Evolutionary conservation across 2,113 vertebrate species (phyloP).

Genomic region (Forbesichthys papilliferus): DNA sequence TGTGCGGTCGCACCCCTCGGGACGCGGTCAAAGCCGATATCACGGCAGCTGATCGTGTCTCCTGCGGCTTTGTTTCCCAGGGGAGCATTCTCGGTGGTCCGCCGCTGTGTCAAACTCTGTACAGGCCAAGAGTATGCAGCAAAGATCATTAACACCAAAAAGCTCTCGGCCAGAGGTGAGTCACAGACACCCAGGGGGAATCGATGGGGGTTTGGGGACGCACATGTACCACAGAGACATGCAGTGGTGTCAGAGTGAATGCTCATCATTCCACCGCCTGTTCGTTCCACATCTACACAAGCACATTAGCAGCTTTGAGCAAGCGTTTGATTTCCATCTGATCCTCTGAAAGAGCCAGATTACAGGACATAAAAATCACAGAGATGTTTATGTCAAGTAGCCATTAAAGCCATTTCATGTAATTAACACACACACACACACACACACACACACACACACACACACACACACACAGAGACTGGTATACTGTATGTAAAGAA

Average conservation of each 20-base stretch:
- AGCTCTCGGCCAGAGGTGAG: constrained; percentile 95
- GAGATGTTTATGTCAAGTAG: too few relatives aligned
- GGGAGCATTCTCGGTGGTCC: constrained; percentile 95
- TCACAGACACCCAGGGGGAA: not conserved
- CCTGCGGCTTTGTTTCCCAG: constrained; percentile 69
- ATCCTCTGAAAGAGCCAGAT: constrained; percentile 33
- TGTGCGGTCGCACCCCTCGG: constrained; percentile 15
- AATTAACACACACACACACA: too few relatives aligned
- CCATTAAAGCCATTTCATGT: too few relatives aligned
- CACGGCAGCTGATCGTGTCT: constrained; percentile 28
- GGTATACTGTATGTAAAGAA: not conserved
- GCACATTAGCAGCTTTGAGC: constrained; percentile 55
- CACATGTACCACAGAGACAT: not conserved
- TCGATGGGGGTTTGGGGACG: not conserved
- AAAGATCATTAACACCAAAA: constrained; percentile 99
- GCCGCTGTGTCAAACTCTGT: constrained; percentile 94
- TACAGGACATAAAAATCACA: not conserved
- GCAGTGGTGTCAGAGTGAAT: constrained; percentile 16
- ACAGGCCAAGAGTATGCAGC: constrained; percentile 93
- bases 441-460: too few relatives aligned
- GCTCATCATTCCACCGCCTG: constrained; percentile 20
- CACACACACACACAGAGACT: constrained; percentile 1
- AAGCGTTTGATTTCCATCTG: constrained; percentile 51
- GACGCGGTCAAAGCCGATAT: constrained; percentile 40
- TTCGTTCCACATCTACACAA: constrained; percentile 46